Evolutionary conservation across 2,113 vertebrate genomes (phyloP), one percentile per base, ranked within the genome.

Genomic region (Polyodon spathula): DNA sequence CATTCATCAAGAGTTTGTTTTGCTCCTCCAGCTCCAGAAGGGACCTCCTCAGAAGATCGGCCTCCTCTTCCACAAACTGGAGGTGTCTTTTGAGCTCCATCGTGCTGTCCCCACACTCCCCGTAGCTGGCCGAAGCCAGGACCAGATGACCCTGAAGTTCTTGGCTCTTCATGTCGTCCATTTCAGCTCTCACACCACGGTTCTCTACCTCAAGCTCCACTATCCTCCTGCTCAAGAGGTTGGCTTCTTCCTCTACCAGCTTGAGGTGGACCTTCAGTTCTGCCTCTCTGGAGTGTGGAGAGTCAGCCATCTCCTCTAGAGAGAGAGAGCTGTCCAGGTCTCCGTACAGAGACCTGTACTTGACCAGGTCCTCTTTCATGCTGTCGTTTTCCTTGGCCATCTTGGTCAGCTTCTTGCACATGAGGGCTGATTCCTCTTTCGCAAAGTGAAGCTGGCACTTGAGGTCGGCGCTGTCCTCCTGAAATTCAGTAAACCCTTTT

Each of bases 171-270:
- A 96, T 92, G 41, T 94, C 92, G 0, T 95, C 93, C 96, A 98
- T 96, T 82, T 99, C 96, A 0, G 96, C 96, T 38, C 93, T 83
- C 55, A 99, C 80, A 4, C 96, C 96, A 0, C 96, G 84, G 84
- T 97, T 99, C 66, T 99, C 96, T 74, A 99, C 94, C 82, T 99
- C 96, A 69, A 99, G 86, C 79, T 99, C 95, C 67, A 99, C 94
- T 1, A 96, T 97, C 66, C 93, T 86, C 40, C 94, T 84, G 74
- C 96, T 98, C 59, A 99, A 80, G 72, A 98, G 85, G 82, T 97
- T 98, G 77, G 96, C 96, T 68, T 99, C 96, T 71, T 99, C 96
- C 74, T 99, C 96, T 15, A 99, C 95, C 68, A 99, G 86, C 84
- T 96, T 96, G 64, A 99, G 81, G 54, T 98, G 95, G 51, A 92